These are phyloP conservation scores for Coilia nasus DNA, from an alignment of 2,797 vertebrate species.

Conservation along the genomic window DNA sequence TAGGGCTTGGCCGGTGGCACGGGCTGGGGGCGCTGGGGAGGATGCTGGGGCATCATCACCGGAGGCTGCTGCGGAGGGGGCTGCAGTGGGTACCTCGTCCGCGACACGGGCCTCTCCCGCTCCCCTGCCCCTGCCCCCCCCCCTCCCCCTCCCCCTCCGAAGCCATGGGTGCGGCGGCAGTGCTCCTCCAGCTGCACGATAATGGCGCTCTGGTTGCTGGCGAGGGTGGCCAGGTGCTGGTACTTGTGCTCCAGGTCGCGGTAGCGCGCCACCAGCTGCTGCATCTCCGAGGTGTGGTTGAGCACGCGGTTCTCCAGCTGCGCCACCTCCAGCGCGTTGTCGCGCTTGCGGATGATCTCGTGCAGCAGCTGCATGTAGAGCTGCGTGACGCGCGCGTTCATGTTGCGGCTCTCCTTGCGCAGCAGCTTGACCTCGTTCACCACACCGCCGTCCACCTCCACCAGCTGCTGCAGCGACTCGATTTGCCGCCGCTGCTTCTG, in stretches of 20 bases:
- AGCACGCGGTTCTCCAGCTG: conserved; percentile 94
- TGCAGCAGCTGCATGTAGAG: conserved; percentile 98
- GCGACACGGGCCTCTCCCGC: neutral
- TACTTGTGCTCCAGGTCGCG: conserved; percentile 96
- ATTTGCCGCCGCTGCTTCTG: conserved; percentile 96
- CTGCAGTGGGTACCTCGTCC: conserved; percentile 39
- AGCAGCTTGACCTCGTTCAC: conserved; percentile 96
- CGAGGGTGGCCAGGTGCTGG: conserved; percentile 87
- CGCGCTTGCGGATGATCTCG: conserved; percentile 95
- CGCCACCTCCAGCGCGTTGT: conserved; percentile 92
- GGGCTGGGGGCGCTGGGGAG: conserved; percentile 68
- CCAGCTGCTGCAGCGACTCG: conserved; percentile 91
- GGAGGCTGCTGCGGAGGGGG: conserved; percentile 70
- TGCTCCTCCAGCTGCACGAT: conserved; percentile 90
- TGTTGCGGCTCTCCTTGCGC: conserved; percentile 95
- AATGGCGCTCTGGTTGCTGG: conserved; percentile 87
- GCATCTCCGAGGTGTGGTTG: conserved; percentile 96
- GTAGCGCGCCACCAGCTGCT: conserved; percentile 89
- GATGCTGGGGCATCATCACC: conserved; percentile 62
- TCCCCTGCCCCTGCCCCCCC: conserved; percentile 62
- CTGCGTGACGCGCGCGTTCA: conserved; percentile 96
- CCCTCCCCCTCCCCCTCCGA: conserved; percentile 67
- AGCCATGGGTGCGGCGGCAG: conserved; percentile 78
- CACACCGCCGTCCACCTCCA: conserved; percentile 94
- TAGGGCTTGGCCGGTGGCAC: conserved; percentile 66